A percentile compares a stretch with the other conserved stretches of the same genome.
Conservation (phyloP, 2,113 vertebrate genomes). For the Oplegnathus fasciatus region DNA sequence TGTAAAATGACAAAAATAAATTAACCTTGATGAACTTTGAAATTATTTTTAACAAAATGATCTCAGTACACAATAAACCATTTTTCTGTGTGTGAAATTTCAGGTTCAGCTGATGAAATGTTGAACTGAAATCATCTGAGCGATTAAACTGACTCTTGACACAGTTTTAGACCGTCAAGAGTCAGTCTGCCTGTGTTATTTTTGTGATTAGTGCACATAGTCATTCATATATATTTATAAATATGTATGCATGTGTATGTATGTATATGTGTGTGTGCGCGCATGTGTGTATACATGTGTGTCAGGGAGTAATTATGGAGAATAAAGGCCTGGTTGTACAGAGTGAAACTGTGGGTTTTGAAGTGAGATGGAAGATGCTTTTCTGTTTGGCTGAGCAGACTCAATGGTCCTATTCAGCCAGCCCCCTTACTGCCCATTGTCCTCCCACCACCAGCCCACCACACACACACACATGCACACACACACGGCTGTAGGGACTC, state of each 20-base stretch:
- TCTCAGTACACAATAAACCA: background rate
- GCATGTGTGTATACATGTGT: conserved; percentile 59
- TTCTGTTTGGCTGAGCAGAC: conserved; percentile 87
- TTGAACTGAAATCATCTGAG: background rate
- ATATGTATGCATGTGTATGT: background rate
- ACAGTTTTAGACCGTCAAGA: background rate
- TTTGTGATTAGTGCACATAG: background rate
- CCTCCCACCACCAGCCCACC: conserved; percentile 67
- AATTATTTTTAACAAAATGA: background rate
- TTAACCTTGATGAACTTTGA: too few species aligned
- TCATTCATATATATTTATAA: conserved; percentile 8
- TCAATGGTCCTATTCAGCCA: conserved; percentile 85
- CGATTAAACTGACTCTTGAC: background rate
- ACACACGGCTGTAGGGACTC: conserved; percentile 37
- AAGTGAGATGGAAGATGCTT: conserved; percentile 87
- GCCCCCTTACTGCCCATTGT: conserved; percentile 83
- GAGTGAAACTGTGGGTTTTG: conserved; percentile 83
- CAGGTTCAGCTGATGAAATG: background rate
- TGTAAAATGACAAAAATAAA: too few species aligned
- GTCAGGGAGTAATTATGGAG: conserved; percentile 82
- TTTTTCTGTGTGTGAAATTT: background rate
- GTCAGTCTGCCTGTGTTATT: conserved; percentile 10
- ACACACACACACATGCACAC: conserved; percentile 51
- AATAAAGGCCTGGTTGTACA: conserved; percentile 85
- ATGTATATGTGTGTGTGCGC: conserved; percentile 27